Evolutionary conservation across 2,113 vertebrate genomes (phyloP).

Genomic region (Proteles cristata): DNA sequence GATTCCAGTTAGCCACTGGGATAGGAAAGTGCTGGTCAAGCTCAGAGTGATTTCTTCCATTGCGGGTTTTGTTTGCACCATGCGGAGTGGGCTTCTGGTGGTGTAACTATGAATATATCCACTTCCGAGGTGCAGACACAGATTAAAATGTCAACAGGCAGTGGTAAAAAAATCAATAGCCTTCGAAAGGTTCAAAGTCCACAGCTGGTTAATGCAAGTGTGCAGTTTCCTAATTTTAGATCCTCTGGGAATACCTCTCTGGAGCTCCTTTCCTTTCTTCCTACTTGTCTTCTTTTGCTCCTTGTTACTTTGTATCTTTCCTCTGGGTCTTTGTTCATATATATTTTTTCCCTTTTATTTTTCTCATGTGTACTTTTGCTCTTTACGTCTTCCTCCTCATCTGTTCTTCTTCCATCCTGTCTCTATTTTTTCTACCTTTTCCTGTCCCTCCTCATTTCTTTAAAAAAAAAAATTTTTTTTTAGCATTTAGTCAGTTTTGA

Average conservation of each 20-base stretch:
- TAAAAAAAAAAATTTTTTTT: no score
- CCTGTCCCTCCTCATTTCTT: not conserved
- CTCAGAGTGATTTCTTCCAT: not conserved
- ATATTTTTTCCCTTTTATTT: not conserved
- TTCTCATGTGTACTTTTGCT: not conserved
- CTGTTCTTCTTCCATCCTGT: not conserved
- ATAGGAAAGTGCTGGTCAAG: not conserved
- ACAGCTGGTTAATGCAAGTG: fast-evolving
- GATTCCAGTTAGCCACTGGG: no score
- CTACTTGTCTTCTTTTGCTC: no score
- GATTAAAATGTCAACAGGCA: not conserved
- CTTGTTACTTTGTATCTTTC: not conserved
- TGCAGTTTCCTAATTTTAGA: not conserved
- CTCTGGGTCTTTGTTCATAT: not conserved
- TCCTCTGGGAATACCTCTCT: no score
- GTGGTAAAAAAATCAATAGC: not conserved
- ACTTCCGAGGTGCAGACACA: not conserved
- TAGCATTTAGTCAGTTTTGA: no score
- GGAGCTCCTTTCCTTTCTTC: not conserved
- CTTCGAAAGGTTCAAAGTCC: not conserved
- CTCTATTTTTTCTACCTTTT: not conserved
- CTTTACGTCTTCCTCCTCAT: not conserved
- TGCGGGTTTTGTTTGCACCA: not conserved
- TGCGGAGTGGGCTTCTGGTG: not conserved
- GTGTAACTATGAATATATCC: not conserved